Evolutionary conservation across 2,888 invertebrate species (phyloP).

Genomic region (Halictus quadricinctus): DNA sequence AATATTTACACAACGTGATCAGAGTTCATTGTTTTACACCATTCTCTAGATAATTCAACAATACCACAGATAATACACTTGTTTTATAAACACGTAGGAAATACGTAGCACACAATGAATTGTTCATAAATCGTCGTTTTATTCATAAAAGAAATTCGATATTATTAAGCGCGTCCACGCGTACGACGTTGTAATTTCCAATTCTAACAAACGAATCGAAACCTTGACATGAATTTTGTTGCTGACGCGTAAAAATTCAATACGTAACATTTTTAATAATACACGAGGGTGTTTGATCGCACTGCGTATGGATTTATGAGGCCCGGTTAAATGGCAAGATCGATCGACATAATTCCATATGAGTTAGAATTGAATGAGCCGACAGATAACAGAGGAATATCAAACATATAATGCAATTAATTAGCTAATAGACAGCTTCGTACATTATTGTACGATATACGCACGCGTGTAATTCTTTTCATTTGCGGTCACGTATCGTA

Average conservation of each 20-base stretch:
- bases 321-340: constrained; percentile 49
- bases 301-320: constrained; percentile 53
- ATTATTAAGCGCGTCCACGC: constrained; percentile 9
- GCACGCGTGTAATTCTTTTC: neutral
- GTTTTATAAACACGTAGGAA: constrained; percentile 36
- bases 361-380: constrained; percentile 41
- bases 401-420: constrained; percentile 21
- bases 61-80: constrained; percentile 45
- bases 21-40: constrained; percentile 26
- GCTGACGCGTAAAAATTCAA: neutral
- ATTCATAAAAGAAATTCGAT: constrained; percentile 46
- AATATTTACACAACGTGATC: constrained; percentile 3
- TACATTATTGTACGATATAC: neutral
- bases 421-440: constrained; percentile 1
- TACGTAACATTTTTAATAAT: constrained; percentile 41
- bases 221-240: neutral
- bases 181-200: constrained; percentile 10
- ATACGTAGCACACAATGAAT: constrained; percentile 39
- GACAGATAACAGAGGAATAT: constrained; percentile 25
- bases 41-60: constrained; percentile 20
- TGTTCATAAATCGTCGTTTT: constrained; percentile 37
- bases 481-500: constrained; percentile 4
- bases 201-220: neutral
- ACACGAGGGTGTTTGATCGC: constrained; percentile 56
- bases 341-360: constrained; percentile 26